Percentiles rank a stretch among this genome's conserved stretches.
These are phyloP conservation scores for Tragelaphus strepsiceros DNA, from an alignment of 2,113 vertebrate species.

Conservation along the genomic window DNA sequence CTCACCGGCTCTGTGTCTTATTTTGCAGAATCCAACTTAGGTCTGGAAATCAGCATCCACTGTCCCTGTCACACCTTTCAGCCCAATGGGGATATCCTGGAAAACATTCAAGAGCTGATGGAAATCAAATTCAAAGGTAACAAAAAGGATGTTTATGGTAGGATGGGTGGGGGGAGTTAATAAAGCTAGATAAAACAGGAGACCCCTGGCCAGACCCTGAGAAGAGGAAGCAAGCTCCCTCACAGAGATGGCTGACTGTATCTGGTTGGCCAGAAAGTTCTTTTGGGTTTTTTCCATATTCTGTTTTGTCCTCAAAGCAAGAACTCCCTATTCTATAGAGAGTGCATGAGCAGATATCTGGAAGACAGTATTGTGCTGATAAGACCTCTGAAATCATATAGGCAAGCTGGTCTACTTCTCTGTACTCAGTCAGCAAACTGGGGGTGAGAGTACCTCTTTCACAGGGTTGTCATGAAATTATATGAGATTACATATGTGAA, in stretches of 20 bases:
- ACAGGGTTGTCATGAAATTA: background rate
- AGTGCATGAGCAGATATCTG: background rate
- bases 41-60: constrained; percentile 96
- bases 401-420: background rate
- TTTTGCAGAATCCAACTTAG: constrained; percentile 91
- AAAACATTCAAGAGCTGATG: constrained; percentile 91
- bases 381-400: background rate
- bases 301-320: background rate
- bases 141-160: background rate
- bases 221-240: background rate
- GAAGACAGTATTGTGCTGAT: background rate
- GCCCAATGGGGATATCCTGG: constrained; percentile 93
- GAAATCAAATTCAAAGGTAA: constrained; percentile 98
- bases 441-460: background rate
- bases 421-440: background rate
- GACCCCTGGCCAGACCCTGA: background rate
- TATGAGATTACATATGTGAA: background rate
- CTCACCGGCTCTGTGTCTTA: background rate
- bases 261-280: background rate
- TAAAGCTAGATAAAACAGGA: background rate
- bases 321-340: background rate
- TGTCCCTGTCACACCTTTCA: constrained; percentile 97
- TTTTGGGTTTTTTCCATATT: background rate
- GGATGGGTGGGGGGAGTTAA: background rate
- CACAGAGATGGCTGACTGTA: background rate